Percentiles rank a stretch among this genome's conserved stretches.
Conservation (phyloP, 1,140 invertebrate species). For the Drosophila arawakana region DNA sequence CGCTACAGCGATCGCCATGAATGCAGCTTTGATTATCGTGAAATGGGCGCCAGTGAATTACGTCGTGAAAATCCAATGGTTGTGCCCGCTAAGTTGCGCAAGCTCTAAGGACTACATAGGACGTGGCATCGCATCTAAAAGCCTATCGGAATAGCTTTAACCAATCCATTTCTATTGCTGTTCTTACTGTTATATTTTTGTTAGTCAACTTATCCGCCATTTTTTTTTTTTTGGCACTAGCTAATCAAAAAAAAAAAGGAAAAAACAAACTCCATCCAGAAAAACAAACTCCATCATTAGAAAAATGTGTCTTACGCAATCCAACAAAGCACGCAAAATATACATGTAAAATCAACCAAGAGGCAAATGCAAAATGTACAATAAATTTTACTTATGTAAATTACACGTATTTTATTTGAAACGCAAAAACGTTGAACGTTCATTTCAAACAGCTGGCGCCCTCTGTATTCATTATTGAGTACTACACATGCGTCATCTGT, state of each 20-base stretch:
- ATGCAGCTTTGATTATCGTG: constrained; percentile 69
- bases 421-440: background rate
- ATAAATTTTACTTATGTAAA: constrained; percentile 32
- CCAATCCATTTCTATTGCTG: constrained; percentile 7
- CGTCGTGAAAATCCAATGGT: constrained; percentile 64
- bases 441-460: background rate
- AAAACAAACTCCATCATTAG: background rate
- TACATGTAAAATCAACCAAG: constrained; percentile 4
- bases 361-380: constrained; percentile 22
- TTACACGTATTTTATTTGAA: background rate
- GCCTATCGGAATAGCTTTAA: background rate
- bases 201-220: constrained; percentile 3
- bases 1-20: constrained; percentile 74
- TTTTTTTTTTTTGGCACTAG: constrained; percentile 22
- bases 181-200: constrained; percentile 36
- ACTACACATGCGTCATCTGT: background rate
- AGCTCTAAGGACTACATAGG: constrained; percentile 25
- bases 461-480: background rate
- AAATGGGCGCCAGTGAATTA: constrained; percentile 62
- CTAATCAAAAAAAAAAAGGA: background rate
- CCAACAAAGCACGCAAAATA: constrained; percentile 5
- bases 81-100: constrained; percentile 55
- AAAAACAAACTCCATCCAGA: background rate
- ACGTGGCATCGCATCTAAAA: background rate
- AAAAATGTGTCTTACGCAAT: constrained; percentile 1